Base-by-base conservation (phyloP, 64 coral and sea anemone genomes). In the Actinia tenebrosa region DNA sequence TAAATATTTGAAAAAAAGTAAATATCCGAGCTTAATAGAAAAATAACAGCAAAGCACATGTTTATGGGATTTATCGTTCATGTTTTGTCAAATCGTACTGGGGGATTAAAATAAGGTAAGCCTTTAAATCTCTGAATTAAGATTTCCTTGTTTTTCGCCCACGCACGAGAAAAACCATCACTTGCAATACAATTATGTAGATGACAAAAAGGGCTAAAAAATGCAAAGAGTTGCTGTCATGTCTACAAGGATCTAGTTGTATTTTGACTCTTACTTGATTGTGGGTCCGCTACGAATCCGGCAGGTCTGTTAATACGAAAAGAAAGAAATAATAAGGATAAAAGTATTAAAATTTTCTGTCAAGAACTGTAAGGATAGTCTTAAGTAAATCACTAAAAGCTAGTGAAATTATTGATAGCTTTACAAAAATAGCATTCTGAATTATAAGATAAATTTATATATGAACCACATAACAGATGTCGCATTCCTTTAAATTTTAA, bases 271-370 rank as follows among this genome's bases (percentile, higher is more conserved):
- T 75, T 75, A 75, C 69, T 75, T 42, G 69, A 75, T 42, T 75
- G 69, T 75, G 69, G 69, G 14, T 75, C 69, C 11, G 69, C 26
- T 75, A 75, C 69, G 42, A 75, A 75, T 75, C 69, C 69, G 25
- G 69, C 26, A 75, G 69, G 69, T 13, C 69, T 75, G 69, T 75
- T 75, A 75, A 75, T 10, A 75, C 69, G 20, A 42, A 75, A 75
- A 42, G 25, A 75, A 42, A 11, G 10, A 25, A 75, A 75, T 27
- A 37, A 75, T 27, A 42, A 25, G 69, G 26, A 75, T 75, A 75
- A 75, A 75, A 75, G 26, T 75, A 75, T 75, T 75, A 42, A 30
- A 42, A 75, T 30, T 42, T 10, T 16, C 69, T 75, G 69, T 75
- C 69, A 75, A 42, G 11, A 4, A 75, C 10, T 75, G 7, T 42